Base-by-base conservation (phyloP, 2,888 invertebrate genomes). In the Metacarcinus magister region DNA sequence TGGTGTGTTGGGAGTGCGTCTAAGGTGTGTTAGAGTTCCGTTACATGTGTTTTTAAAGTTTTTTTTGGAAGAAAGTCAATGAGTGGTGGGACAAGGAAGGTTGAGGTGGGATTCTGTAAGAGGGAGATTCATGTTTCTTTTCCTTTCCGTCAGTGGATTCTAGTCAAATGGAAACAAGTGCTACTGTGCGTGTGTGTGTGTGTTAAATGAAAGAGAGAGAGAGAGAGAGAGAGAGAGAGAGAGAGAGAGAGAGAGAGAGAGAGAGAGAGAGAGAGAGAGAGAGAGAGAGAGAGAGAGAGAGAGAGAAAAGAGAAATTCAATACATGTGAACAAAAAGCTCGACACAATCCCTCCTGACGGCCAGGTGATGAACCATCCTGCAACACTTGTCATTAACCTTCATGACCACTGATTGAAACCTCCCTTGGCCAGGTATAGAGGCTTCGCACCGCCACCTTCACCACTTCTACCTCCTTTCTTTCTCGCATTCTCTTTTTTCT, bases 211-310 rank as follows among this genome's bases (percentile, higher is more conserved):
- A 13, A 48, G 48, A 48, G 48, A 48, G 48, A 48, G 48, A 48
- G 48, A 48, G 48, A 28, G 75, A 28, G 75, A 28, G 75, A 28
- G 75, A 28, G 75, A 28, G 75, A 28, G 75, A 28, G 75, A 75
- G 75, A 75, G 75, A 75, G 75, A 75, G 75, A 75, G 75, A 75
- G 75, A 75, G 75, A 75, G 75, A 75, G 75, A 75, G 75, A 75
- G 75, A 75, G 75, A 75, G 75, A 75, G 75, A 75, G 75, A 75
- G 75, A 75, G 75, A 75, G 75, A 75, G 75, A 75, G 75, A 75
- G 75, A 75, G 75, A 75, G 75, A 75, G 75, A 75, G 75, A 75
- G 75, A 75, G 75, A 75, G 75, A 75, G 75, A 75, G 75, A 75
- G 75, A 75, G 75, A 75, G 75, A 67, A 19, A 67, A 19, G 19